phyloP scores from a whole-genome alignment of 2,113 vertebrate genomes.

The Poicephalus gulielmi region DNA sequence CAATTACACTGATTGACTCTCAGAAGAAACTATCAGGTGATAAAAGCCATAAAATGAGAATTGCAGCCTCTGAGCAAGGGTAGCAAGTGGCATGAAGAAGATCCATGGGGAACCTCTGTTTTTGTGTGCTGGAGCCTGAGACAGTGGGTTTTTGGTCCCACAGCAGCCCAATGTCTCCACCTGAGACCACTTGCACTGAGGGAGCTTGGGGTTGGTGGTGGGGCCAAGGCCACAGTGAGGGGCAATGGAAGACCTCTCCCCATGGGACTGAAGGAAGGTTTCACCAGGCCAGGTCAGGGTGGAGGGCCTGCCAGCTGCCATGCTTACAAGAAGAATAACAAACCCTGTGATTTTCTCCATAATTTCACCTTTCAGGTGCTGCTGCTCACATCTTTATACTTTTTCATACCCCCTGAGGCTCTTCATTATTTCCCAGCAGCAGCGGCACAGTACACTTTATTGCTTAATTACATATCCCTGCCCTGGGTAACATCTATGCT shows the following conservation, averaged over 20 bases:
- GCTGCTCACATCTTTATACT: neutral
- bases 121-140: neutral
- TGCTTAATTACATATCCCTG: neutral
- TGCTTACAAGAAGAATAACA: neutral
- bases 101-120: neutral
- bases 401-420: neutral
- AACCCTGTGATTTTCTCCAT: neutral
- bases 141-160: accelerated
- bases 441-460: neutral
- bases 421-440: neutral
- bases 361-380: neutral
- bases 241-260: accelerated
- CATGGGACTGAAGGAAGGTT: neutral
- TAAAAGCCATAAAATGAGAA: neutral
- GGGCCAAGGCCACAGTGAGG: accelerated
- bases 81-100: accelerated
- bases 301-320: neutral
- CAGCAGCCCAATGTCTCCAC: accelerated
- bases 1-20: neutral
- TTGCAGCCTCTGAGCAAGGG: neutral
- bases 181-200: accelerated
- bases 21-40: neutral
- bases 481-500: neutral
- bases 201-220: accelerated
- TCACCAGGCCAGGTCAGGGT: accelerated